phyloP scores from a whole-genome alignment of 92 coral and sea anemone species.

The Virgularia gustaviana region DNA sequence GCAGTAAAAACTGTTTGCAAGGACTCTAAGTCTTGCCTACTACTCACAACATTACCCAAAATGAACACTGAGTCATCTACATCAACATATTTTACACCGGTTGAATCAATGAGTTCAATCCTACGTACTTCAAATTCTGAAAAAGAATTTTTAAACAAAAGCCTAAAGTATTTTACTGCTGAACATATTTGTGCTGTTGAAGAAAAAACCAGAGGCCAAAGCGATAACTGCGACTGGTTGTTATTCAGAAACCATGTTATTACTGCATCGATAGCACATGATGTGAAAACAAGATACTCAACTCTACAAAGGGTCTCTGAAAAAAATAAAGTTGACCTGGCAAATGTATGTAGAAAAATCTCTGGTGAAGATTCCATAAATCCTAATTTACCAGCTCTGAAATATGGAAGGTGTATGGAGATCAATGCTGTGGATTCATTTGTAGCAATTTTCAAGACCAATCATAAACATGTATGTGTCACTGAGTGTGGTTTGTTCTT shows the following conservation, averaged over 20 bases:
- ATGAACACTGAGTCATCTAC: conserved; percentile 29
- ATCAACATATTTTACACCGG: background rate
- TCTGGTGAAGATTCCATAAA: conserved; percentile 38
- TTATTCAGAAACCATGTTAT: conserved; percentile 48
- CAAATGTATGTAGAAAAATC: conserved; percentile 38
- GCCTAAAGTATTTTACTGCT: conserved; percentile 35
- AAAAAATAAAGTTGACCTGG: conserved; percentile 38
- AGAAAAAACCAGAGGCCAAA: conserved; percentile 41
- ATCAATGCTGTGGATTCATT: conserved; percentile 45
- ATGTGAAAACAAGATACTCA: conserved; percentile 42
- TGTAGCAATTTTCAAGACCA: conserved; percentile 26
- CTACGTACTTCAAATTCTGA: conserved; percentile 40
- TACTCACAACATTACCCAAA: conserved; percentile 47
- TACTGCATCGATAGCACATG: conserved; percentile 49
- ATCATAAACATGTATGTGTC: conserved; percentile 31
- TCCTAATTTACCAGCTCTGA: conserved; percentile 49
- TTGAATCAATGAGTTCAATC: conserved; percentile 25
- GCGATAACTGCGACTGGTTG: conserved; percentile 45
- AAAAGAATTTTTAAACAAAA: conserved; percentile 28
- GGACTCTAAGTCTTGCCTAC: conserved; percentile 36
- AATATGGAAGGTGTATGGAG: conserved; percentile 53
- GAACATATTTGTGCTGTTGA: conserved; percentile 40
- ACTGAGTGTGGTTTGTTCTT: conserved; percentile 45
- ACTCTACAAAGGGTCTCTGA: conserved; percentile 44
- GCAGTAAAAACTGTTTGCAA: conserved; percentile 37